Conservation (phyloP, 1,140 invertebrate species). For the Heliconius melpomene region DNA sequence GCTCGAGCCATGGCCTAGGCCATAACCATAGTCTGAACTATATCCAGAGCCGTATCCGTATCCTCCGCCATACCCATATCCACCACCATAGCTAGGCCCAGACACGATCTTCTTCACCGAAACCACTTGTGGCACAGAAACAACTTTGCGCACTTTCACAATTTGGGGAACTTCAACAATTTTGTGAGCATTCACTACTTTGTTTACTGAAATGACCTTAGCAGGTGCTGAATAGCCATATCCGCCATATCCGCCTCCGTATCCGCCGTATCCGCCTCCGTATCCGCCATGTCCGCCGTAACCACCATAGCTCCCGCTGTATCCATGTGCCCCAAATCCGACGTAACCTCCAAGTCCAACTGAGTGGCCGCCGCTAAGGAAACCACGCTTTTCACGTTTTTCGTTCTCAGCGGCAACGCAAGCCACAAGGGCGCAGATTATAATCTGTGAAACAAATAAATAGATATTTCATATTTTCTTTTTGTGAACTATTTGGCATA, state of each 20-base stretch:
- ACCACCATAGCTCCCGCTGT: conserved; percentile 29
- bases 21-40: conserved; percentile 29
- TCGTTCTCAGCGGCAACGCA: conserved; percentile 40
- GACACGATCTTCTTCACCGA: conserved; percentile 59
- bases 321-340: conserved; percentile 15
- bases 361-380: neutral
- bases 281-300: conserved; percentile 24
- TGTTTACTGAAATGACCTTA: conserved; percentile 51
- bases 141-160: conserved; percentile 54
- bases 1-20: neutral
- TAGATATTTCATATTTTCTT: neutral
- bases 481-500: neutral
- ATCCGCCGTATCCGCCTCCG: conserved; percentile 28
- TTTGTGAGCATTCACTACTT: conserved; percentile 51
- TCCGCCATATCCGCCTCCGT: conserved; percentile 26
- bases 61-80: conserved; percentile 22
- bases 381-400: conserved; percentile 41
- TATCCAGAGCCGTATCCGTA: conserved; percentile 37
- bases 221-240: conserved; percentile 16
- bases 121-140: conserved; percentile 57
- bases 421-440: conserved; percentile 42
- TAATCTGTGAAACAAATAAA: conserved; percentile 34
- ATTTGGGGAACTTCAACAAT: conserved; percentile 55
- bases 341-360: conserved; percentile 7
- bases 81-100: conserved; percentile 32